Base-by-base conservation (phyloP, 2,888 invertebrate genomes). In the Dastarcus helophoroides region DNA sequence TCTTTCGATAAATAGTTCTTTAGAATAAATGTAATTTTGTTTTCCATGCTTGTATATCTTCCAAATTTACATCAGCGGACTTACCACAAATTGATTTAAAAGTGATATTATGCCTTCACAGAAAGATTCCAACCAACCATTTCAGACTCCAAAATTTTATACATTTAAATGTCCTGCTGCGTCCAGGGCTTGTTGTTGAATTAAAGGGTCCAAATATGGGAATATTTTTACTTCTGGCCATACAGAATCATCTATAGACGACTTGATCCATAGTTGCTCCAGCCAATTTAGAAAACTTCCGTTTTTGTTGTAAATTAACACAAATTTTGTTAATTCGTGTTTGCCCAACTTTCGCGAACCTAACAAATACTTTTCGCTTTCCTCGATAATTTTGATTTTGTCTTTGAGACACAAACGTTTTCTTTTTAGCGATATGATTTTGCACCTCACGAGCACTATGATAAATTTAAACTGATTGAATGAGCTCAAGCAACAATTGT, bases 21-120 rank as follows among this genome's bases (percentile, higher is more conserved):
- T 12, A 26, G 5, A 26, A 26, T 26, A 12, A 14, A 7, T 7
- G 7, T 12, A 7, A 13, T 10, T 14, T 7, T 11, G 9, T 26
- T 14, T 14, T 26, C 14, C 14, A 23, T 6, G 10, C 9, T 10
- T 9, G 8, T 23, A 23, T 23, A 23, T 26, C 8, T 26, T 26
- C 14, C 12, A 11, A 27, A n/a, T 31, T 25, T 21, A 14, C 24
- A 24, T 29, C 19, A 15, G 14, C 10, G 3, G 14, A 30, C 23
- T 27, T 14, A 14, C 23, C 29, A 27, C 22, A 37, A 36, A 37
- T 31, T 26, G 36, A 4, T 33, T 31, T 36, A 31, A 37, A 37
- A 8, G 15, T 19, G 3, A 32, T 35, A 13, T 26, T 15, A 22
- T 35, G 34, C 13, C 23, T 6, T 9, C 23, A 15, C 25, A 25